Conservation (phyloP, 2,888 invertebrate genomes). For the Cephus spinipes region DNA sequence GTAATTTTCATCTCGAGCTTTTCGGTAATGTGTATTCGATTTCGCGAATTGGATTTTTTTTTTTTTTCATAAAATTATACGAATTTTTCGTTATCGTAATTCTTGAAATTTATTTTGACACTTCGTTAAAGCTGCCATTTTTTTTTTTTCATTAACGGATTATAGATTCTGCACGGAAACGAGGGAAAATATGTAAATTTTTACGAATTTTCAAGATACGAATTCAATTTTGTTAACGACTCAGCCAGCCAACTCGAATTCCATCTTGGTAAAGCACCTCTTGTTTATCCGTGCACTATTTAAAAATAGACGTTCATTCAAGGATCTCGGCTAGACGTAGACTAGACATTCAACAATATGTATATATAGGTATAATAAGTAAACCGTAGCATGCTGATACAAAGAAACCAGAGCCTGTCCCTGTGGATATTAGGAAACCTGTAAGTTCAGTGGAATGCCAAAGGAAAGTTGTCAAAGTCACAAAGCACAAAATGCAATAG, state of each 20-base stretch:
- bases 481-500: background rate
- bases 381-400: background rate
- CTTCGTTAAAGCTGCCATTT: no score
- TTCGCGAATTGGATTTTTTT: background rate
- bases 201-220: background rate
- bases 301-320: conserved; percentile 62
- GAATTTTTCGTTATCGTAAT: background rate
- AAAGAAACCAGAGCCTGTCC: background rate
- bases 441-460: background rate
- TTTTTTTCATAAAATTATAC: background rate
- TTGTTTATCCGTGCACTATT: conserved; percentile 54
- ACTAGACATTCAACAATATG: conserved; percentile 54
- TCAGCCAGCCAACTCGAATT: background rate
- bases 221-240: background rate
- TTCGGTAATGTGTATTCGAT: background rate
- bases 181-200: background rate
- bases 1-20: background rate
- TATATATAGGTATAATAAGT: conserved; percentile 29
- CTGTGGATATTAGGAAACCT: background rate
- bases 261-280: background rate
- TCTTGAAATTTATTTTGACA: background rate
- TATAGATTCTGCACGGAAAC: background rate
- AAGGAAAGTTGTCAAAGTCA: background rate
- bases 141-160: no score
- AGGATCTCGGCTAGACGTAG: conserved; percentile 58